A percentile compares a stretch with the other conserved stretches of the same genome.
Conservation (phyloP, 2,113 vertebrate species). For the Hepsetus odoe region DNA sequence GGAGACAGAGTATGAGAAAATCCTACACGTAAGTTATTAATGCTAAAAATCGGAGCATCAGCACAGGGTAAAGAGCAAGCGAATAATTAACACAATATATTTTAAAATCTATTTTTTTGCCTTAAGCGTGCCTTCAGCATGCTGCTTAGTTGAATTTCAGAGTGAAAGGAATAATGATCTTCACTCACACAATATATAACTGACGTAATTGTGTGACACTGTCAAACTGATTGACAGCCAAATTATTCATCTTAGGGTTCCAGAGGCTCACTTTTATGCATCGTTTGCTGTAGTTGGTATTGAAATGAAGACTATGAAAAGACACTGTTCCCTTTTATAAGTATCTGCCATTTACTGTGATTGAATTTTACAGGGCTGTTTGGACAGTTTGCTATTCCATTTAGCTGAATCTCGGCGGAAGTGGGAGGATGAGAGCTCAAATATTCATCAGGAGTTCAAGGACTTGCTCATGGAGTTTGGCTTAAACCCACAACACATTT, state of each 20-base stretch:
- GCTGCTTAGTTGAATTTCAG: slow-evolving; percentile 14
- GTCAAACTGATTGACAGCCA: slow-evolving; percentile 36
- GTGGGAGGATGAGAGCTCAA: slow-evolving; percentile 60
- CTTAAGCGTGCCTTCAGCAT: not conserved
- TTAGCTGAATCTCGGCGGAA: slow-evolving; percentile 57
- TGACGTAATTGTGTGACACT: slow-evolving; percentile 23
- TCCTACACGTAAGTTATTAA: slow-evolving; percentile 71
- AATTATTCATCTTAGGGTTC: slow-evolving; percentile 20
- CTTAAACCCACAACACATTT: slow-evolving; percentile 70
- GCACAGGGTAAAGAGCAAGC: not conserved
- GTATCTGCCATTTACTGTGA: slow-evolving; percentile 4
- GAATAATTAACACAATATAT: slow-evolving; percentile 9
- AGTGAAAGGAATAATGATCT: slow-evolving; percentile 23
- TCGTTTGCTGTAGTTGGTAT: slow-evolving; percentile 3
- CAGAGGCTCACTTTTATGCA: not conserved
- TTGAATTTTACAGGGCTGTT: slow-evolving; percentile 63
- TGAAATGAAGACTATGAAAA: not conserved
- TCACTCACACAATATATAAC: slow-evolving; percentile 14
- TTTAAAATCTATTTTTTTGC: slow-evolving; percentile 1
- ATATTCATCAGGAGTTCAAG: slow-evolving; percentile 64
- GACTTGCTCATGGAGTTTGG: slow-evolving; percentile 70
- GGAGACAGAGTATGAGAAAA: slow-evolving; percentile 75
- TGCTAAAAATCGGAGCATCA: not conserved
- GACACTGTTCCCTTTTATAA: not conserved
- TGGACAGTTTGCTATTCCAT: slow-evolving; percentile 72